Evolutionary conservation across 1,140 invertebrate genomes (phyloP).

Genomic region (Anoplophora glabripennis): DNA sequence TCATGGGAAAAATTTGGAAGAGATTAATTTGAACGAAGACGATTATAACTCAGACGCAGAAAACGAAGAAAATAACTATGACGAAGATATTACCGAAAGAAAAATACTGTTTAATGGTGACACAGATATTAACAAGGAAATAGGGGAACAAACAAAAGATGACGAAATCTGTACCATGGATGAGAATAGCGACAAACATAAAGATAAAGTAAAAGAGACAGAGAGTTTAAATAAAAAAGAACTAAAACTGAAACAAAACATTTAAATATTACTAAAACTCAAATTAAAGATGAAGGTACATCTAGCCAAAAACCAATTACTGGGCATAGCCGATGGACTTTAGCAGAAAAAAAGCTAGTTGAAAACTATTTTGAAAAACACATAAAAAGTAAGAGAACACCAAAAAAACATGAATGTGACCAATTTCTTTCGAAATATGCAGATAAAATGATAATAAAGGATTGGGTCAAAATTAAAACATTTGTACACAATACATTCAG

Average conservation of each 20-base stretch:
- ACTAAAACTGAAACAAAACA: too few species aligned
- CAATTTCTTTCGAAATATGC: neutral
- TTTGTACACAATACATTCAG: neutral
- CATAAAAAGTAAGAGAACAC: conserved; percentile 1
- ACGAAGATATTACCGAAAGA: neutral
- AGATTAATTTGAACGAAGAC: conserved; percentile 11
- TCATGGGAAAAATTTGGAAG: conserved; percentile 24
- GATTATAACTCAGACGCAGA: neutral
- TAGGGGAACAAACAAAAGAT: neutral
- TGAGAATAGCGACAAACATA: neutral
- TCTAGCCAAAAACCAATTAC: neutral
- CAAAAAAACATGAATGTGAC: conserved; percentile 8
- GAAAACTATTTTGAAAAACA: conserved; percentile 6
- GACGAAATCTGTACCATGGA: neutral
- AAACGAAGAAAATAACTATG: neutral
- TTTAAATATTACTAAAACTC: neutral
- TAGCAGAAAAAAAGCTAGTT: conserved; percentile 5
- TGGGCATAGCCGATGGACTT: neutral
- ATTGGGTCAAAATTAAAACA: conserved; percentile 6
- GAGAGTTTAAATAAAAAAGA: too few species aligned
- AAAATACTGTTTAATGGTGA: too few species aligned
- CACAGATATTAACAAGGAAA: neutral
- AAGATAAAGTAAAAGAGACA: neutral
- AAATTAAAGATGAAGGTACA: neutral
- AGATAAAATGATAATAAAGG: conserved; percentile 1